Evolutionary conservation across 2,113 vertebrate species (phyloP).

Genomic region (Paramormyrops kingsleyae): DNA sequence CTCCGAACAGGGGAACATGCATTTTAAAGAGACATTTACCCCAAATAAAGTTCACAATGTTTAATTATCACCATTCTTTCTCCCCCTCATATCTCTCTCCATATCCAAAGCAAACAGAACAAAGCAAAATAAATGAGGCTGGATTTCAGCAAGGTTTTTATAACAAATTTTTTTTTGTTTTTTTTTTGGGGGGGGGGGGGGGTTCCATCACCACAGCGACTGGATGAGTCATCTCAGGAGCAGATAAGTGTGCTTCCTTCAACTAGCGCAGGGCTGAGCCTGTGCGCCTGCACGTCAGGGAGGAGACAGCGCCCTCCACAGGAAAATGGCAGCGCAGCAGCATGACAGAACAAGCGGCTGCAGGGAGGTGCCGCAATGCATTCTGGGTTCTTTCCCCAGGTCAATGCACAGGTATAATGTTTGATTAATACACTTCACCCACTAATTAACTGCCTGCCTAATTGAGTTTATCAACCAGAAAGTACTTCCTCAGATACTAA

Average conservation of each 20-base stretch:
- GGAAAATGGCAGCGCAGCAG: background rate
- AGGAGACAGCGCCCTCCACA: background rate
- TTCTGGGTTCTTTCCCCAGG: background rate
- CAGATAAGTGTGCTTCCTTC: no score
- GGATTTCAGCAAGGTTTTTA: background rate
- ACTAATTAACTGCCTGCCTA: slow-evolving; percentile 5
- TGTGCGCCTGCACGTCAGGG: background rate
- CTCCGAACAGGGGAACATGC: background rate
- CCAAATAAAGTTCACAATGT: background rate
- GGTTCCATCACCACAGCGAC: background rate
- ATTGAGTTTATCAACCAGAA: slow-evolving; percentile 3
- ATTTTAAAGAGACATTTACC: background rate
- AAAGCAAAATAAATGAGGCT: background rate
- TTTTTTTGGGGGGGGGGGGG: no score
- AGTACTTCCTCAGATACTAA: slow-evolving; percentile 7
- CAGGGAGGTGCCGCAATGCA: background rate
- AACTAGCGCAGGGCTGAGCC: background rate
- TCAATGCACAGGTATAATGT: background rate
- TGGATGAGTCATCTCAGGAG: background rate
- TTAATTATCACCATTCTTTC: background rate
- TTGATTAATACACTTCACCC: slow-evolving; percentile 1
- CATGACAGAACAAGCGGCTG: background rate
- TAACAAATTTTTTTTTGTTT: background rate
- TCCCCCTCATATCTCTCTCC: background rate
- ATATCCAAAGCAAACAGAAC: background rate